phyloP scores from a whole-genome alignment of 2,888 invertebrate genomes.

The Alsophila aescularia region DNA sequence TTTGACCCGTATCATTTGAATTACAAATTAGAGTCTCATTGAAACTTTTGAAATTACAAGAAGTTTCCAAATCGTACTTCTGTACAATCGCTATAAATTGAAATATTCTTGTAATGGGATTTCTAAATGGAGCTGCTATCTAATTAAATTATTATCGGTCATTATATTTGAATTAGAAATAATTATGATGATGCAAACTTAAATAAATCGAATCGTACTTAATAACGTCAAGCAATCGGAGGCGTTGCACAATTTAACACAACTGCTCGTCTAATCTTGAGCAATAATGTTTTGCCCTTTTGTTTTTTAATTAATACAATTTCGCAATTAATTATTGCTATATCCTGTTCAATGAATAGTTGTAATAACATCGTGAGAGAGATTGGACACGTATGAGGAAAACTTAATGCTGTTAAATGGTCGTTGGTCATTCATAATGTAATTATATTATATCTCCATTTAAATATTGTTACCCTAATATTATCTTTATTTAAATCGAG shows the following conservation, averaged over 20 bases:
- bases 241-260: constrained; percentile 17
- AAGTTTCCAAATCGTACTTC: constrained; percentile 3
- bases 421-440: too few relatives aligned
- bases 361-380: neutral
- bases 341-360: constrained; percentile 1
- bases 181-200: constrained; percentile 24
- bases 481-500: too few relatives aligned
- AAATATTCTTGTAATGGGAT: constrained; percentile 4
- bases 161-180: constrained; percentile 28
- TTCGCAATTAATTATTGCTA: constrained; percentile 11
- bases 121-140: constrained; percentile 10
- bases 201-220: constrained; percentile 22
- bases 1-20: neutral
- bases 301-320: constrained; percentile 16
- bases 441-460: too few relatives aligned
- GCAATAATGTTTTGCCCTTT: constrained; percentile 15
- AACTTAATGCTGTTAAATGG: too few relatives aligned
- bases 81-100: constrained; percentile 11
- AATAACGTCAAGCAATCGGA: constrained; percentile 14
- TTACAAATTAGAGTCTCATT: neutral
- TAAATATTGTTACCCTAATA: too few relatives aligned
- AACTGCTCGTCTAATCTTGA: constrained; percentile 15
- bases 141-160: constrained; percentile 21
- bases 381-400: constrained; percentile 11
- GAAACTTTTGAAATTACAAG: neutral